Evolutionary conservation across 1,140 invertebrate species (phyloP).

Genomic region (Episyrphus balteatus): DNA sequence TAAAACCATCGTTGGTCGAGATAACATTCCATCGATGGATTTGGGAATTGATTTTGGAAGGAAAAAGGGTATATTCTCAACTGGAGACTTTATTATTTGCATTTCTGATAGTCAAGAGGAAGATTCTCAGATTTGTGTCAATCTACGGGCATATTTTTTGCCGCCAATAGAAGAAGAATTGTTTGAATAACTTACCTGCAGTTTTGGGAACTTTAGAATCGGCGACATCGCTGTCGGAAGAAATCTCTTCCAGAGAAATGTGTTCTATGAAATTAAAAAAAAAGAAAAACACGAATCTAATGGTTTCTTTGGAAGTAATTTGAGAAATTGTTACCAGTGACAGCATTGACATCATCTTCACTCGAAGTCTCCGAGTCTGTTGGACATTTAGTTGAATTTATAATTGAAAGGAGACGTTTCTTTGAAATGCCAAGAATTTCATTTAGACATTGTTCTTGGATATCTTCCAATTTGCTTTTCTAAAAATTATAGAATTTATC

Average conservation of each 20-base stretch:
- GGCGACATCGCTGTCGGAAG: conserved; percentile 40
- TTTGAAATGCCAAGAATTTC: conserved; percentile 49
- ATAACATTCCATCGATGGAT: conserved; percentile 18
- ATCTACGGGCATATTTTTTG: conserved; percentile 26
- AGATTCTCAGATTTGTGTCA: conserved; percentile 22
- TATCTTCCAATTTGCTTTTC: conserved; percentile 43
- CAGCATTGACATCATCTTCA: conserved; percentile 37
- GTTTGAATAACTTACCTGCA: conserved; percentile 9
- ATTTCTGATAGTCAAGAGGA: conserved; percentile 23
- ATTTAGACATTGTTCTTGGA: conserved; percentile 50
- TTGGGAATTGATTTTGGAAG: conserved; percentile 30
- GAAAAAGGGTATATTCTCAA: conserved; percentile 18
- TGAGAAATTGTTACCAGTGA: conserved; percentile 16
- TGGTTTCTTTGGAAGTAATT: background rate
- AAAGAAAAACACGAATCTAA: background rate
- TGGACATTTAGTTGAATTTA: conserved; percentile 43
- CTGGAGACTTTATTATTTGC: conserved; percentile 29
- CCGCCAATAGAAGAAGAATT: conserved; percentile 9
- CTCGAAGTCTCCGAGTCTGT: conserved; percentile 41
- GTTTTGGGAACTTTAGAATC: conserved; percentile 10
- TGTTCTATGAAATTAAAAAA: conserved; percentile 36
- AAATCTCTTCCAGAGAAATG: conserved; percentile 49
- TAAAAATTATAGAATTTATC: conserved; percentile 11
- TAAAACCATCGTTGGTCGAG: conserved; percentile 16
- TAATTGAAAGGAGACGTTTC: conserved; percentile 42